phyloP scores from a whole-genome alignment of 2,113 vertebrate species.

The Piprites chloris region DNA sequence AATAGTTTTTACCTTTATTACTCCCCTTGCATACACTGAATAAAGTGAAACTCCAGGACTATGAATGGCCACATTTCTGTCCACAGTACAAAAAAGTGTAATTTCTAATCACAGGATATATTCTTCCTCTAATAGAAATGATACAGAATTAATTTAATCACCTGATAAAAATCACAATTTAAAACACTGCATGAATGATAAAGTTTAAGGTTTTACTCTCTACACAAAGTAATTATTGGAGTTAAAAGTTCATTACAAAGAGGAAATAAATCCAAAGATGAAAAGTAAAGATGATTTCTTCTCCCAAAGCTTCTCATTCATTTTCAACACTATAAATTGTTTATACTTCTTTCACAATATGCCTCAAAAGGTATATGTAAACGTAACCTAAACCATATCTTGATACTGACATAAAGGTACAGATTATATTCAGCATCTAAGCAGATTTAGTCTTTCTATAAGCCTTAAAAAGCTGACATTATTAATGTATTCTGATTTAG shows the following conservation, averaged over 20 bases:
- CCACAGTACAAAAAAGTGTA: not conserved
- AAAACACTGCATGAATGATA: constrained; percentile 58
- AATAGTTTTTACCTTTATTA: not conserved
- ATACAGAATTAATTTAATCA: constrained; percentile 45
- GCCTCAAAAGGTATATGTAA: not conserved
- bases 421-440: not conserved
- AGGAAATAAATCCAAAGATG: not conserved
- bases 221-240: constrained; percentile 34
- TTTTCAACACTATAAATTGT: constrained; percentile 10
- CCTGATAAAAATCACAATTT: constrained; percentile 45
- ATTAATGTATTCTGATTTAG: constrained; percentile 24
- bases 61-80: not conserved
- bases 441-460: not conserved
- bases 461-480: constrained; percentile 12
- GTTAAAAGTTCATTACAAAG: constrained; percentile 61
- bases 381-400: not conserved
- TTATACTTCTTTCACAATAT: not conserved
- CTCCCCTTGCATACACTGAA: not conserved
- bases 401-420: not conserved
- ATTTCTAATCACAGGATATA: constrained; percentile 1
- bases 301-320: constrained; percentile 1
- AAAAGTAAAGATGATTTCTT: constrained; percentile 12
- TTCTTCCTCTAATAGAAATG: constrained; percentile 41
- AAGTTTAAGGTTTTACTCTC: constrained; percentile 54
- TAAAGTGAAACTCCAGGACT: not conserved